phyloP scores from a whole-genome alignment of 2,888 invertebrate genomes.

The Emesis furor region DNA sequence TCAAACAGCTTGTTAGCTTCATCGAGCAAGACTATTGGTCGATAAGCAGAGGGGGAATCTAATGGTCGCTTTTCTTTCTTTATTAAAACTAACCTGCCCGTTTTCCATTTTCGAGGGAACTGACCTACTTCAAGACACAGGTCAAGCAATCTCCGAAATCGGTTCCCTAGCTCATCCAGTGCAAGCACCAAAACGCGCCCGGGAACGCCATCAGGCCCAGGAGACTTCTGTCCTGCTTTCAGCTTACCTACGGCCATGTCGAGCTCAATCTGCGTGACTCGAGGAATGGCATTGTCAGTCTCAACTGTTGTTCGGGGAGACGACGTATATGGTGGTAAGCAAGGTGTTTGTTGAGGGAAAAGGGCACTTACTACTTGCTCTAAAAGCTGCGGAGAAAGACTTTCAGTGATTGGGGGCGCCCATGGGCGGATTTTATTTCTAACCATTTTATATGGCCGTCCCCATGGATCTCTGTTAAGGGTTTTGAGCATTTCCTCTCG shows the following conservation, averaged over 20 bases:
- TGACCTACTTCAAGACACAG: constrained; percentile 4
- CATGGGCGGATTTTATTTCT: neutral
- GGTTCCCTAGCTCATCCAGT: neutral
- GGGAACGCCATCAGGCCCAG: neutral
- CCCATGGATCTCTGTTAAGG: neutral
- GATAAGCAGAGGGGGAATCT: neutral
- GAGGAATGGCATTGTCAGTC: neutral
- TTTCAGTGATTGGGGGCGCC: neutral
- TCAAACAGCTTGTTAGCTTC: constrained; percentile 11
- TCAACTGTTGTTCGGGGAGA: too few species aligned
- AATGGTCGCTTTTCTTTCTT: neutral
- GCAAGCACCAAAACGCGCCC: constrained; percentile 12
- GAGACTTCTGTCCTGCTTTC: neutral
- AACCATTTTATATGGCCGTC: neutral
- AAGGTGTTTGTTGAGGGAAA: too few species aligned
- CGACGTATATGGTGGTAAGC: too few species aligned
- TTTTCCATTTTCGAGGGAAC: constrained; percentile 16
- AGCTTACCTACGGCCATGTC: neutral
- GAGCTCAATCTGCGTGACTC: neutral
- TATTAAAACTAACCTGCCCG: neutral
- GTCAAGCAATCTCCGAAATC: neutral
- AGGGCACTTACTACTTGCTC: too few species aligned
- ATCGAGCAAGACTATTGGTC: constrained; percentile 6
- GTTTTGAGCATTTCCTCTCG: neutral
- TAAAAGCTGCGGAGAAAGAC: neutral